Conservation (phyloP, 1,140 invertebrate species). For the Asobara japonica region DNA sequence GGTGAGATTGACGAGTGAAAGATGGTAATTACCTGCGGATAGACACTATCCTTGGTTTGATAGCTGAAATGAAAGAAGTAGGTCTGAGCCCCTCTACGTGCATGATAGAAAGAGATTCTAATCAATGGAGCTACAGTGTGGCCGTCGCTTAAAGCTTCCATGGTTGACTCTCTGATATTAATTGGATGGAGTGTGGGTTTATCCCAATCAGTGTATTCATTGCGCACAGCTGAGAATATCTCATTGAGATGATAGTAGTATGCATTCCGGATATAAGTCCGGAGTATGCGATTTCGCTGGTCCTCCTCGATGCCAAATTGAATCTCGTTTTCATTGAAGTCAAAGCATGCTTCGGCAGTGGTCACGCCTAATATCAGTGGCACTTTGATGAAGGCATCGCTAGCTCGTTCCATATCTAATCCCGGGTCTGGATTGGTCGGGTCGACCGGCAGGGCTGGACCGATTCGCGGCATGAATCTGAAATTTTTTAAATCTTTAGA, state of each 20-base stretch:
- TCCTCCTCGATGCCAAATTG: slow-evolving; percentile 82
- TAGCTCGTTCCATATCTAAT: slow-evolving; percentile 73
- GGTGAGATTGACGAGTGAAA: neutral
- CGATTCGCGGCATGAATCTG: slow-evolving; percentile 67
- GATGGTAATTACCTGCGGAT: slow-evolving; percentile 71
- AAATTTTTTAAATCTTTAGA: too few species aligned
- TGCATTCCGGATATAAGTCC: slow-evolving; percentile 88
- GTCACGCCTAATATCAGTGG: slow-evolving; percentile 76
- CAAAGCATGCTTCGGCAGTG: slow-evolving; percentile 80
- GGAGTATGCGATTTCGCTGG: slow-evolving; percentile 76
- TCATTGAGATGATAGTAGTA: slow-evolving; percentile 91
- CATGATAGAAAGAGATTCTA: slow-evolving; percentile 76
- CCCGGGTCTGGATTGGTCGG: slow-evolving; percentile 71
- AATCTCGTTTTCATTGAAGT: slow-evolving; percentile 80
- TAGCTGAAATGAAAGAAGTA: slow-evolving; percentile 86
- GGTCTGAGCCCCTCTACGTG: slow-evolving; percentile 74
- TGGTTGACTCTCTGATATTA: slow-evolving; percentile 84
- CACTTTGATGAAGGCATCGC: slow-evolving; percentile 76
- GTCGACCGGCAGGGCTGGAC: slow-evolving; percentile 75
- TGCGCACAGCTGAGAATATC: slow-evolving; percentile 89
- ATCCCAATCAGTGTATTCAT: slow-evolving; percentile 94
- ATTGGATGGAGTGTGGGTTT: slow-evolving; percentile 86
- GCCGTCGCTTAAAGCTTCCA: slow-evolving; percentile 89
- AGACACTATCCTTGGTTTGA: slow-evolving; percentile 79
- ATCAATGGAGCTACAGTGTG: slow-evolving; percentile 79